Evolutionary conservation across 2,888 invertebrate genomes (phyloP), one percentile per base, ranked within the genome.

Genomic region (Autographa gamma): DNA sequence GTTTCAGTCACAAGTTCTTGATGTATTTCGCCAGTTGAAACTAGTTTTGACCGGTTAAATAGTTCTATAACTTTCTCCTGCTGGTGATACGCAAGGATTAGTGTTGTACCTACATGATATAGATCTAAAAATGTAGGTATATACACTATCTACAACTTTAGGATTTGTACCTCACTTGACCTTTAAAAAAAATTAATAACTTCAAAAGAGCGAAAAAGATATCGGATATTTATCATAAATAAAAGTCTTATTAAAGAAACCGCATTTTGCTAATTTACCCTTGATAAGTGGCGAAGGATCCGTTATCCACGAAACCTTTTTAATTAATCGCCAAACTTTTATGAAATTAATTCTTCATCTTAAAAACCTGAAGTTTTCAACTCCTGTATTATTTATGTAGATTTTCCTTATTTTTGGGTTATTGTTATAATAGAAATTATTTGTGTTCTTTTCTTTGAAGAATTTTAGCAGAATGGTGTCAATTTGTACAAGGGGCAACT

Each of bases 291-390:
- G 43, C 32, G 13, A 18, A 18, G 62, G 48, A 9, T 60, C 32
- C 34, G 48, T 38, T 41, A 61, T 25, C 38, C 31, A 25, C 11
- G 14, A 34, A 69, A 31, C 25, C 18, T 60, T 63, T 69, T 64
- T 63, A 69, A 72, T 72, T 64, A 69, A 65, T 61, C 0, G 52
- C 13, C 41, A 69, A 64, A 61, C 48, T 69, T 61, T 61, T 11
- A 38, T 16, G 13, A 31, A 67, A 69, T 61, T 38, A 52, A 61
- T 43, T 56, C 43, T 64, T 43, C 63, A 41, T 63, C 25, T 18
- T n/a, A 58, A 18, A 13, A 60, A 56, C 11, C 16, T 19, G 19
- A 18, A 56, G 13, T 60, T 63, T 32, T 41, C 14, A 43, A 43
- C 41, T 43, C 54, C 13, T 63, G 38, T 48, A 59, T 52, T 67